Evolutionary conservation across 1,140 invertebrate species (phyloP).

Genomic region (Sminthurinus signatus): DNA sequence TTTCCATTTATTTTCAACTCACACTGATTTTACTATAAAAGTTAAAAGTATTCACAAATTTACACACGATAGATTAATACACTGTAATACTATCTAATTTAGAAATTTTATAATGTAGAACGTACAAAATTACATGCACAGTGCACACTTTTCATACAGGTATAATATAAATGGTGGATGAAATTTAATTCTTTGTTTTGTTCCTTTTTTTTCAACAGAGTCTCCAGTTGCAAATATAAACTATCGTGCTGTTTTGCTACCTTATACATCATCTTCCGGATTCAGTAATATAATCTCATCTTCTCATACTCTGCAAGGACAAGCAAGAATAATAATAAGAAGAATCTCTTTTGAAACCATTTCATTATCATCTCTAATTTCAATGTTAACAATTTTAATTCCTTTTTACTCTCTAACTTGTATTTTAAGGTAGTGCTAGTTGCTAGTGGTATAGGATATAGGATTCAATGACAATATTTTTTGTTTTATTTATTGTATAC

Average conservation of each 20-base stretch:
- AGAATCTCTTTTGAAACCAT: background rate
- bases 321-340: too few species aligned
- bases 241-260: slow-evolving; percentile 21
- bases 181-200: too few species aligned
- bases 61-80: background rate
- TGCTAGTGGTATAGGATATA: too few species aligned
- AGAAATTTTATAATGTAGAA: background rate
- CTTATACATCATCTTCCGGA: background rate
- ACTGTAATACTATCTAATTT: background rate
- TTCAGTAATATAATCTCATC: too few species aligned
- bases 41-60: background rate
- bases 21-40: too few species aligned
- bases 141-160: background rate
- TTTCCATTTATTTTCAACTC: too few species aligned
- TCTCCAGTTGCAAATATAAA: slow-evolving; percentile 21
- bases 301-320: too few species aligned
- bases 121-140: background rate
- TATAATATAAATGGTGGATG: background rate
- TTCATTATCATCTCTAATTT: background rate
- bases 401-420: background rate
- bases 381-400: background rate
- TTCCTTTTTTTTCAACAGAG: too few species aligned
- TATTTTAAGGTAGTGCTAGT: background rate
- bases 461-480: too few species aligned
- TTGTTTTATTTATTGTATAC: too few species aligned